Evolutionary conservation across 2,113 vertebrate genomes (phyloP).

Genomic region (Manacus vitellinus): DNA sequence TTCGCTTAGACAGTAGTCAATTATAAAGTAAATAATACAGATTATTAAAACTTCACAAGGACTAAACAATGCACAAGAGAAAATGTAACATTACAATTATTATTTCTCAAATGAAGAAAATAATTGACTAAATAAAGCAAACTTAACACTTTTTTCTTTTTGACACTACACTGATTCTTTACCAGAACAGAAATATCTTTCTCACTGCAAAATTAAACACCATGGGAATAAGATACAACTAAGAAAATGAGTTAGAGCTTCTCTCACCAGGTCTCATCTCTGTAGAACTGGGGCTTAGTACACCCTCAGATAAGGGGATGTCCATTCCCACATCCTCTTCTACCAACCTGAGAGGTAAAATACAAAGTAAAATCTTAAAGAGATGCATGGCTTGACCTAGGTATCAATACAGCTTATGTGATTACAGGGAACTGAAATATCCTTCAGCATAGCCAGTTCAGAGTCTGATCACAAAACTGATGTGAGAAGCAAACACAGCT

Average conservation of each 20-base stretch:
- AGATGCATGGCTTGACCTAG: neutral
- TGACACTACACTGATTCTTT: neutral
- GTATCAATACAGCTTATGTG: neutral
- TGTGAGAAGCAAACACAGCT: neutral
- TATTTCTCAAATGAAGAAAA: neutral
- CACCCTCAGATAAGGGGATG: conserved; percentile 73
- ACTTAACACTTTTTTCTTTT: neutral
- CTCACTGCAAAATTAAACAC: conserved; percentile 43
- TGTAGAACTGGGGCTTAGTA: conserved; percentile 65
- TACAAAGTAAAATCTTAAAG: neutral
- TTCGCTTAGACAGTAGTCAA: neutral
- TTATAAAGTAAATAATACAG: neutral
- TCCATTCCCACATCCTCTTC: conserved; percentile 86
- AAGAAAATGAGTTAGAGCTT: neutral
- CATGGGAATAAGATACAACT: neutral
- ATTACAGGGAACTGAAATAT: neutral
- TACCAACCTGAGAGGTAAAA: conserved; percentile 71
- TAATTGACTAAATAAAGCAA: conserved; percentile 30
- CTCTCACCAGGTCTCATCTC: conserved; percentile 88
- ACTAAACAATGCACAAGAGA: neutral
- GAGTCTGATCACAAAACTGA: neutral
- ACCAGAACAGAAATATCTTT: conserved; percentile 22
- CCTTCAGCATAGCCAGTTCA: neutral
- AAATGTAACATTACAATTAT: neutral
- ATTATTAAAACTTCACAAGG: neutral